phyloP scores from a whole-genome alignment of 2,113 vertebrate genomes.

The Tonatia bakeri region DNA sequence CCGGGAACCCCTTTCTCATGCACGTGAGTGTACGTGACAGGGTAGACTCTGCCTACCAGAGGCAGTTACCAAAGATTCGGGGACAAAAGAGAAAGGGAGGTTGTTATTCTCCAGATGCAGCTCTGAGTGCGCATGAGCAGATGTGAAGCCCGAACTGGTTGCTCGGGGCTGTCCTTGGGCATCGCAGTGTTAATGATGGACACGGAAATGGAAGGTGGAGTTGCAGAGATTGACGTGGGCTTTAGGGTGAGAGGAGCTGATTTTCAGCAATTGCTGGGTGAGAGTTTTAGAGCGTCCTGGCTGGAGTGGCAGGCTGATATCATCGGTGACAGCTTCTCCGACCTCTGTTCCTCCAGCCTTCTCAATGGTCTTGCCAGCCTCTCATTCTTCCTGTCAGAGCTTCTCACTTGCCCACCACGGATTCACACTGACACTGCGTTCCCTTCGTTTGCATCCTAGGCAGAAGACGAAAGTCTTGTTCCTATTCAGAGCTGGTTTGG shows the following conservation, averaged over 20 bases:
- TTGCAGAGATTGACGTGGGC: background rate
- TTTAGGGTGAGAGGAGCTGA: background rate
- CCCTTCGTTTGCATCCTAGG: background rate
- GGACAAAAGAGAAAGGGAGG: background rate
- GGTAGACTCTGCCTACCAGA: background rate
- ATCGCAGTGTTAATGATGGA: background rate
- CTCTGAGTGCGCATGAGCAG: background rate
- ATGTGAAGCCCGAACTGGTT: background rate
- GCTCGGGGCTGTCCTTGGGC: background rate
- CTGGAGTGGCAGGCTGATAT: background rate
- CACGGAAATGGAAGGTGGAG: background rate
- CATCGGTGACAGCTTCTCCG: background rate
- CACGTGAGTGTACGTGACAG: background rate
- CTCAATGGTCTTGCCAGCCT: background rate
- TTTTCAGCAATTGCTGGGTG: background rate
- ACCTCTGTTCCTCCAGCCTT: background rate
- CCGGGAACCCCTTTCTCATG: accelerated
- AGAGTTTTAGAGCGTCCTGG: background rate
- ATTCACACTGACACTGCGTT: background rate
- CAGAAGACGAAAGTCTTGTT: background rate
- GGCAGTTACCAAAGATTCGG: background rate
- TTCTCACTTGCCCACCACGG: background rate
- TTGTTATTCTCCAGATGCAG: background rate
- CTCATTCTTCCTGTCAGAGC: background rate
- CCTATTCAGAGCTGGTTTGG: background rate